Evolutionary conservation across 2,113 vertebrate species (phyloP), one percentile per base, ranked within the genome.

Genomic region (Prunella fulvescens): DNA sequence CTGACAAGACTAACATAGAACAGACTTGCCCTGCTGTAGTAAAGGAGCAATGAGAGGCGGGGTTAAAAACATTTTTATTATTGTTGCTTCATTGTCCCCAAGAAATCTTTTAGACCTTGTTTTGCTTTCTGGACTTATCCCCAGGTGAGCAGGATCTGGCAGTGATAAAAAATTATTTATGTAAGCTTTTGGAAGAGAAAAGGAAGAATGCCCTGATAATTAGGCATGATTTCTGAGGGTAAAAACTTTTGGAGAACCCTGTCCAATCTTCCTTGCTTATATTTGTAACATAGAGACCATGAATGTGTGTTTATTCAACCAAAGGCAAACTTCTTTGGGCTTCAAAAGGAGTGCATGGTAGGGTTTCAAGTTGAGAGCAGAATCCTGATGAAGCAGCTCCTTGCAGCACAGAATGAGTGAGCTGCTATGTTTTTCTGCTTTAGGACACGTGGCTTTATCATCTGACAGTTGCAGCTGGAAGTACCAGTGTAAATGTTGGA

Each of bases 381-480:
- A 86, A 78, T 86, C 56, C n/a, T 45, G 20, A 8, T 53, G 64
- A 86, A 71, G 44, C 51, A 70, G 47, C 17, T 74, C 40, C 37
- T 88, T 92, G 48, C 40, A 71, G 37, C 31, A 65, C 0, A 0
- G 29, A 92, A 76, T 3, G 16, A 82, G 17, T 72, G 51, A 84
- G 61, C n/a, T 78, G 65, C 47, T 95, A 1, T 44, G 60, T 57
- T 72, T 96, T 92, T 96, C 73, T 95, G 56, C 96, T 87, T 47
- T 70, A 99, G 99, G 99, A 98, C 19, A 98, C 98, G 0, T 99
- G 99, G 99, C 98, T 99, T 90, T 99, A 99, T 96, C 99, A 99
- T 96, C 98, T 99, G 94, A 98, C 98, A 8, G 98, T 99, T 95
- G 99, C 99, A 83, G 99, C 99, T 37, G 99, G 99, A 97, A 98